These are phyloP conservation scores for Hirtodrosophila alboralis DNA, from an alignment of 2,888 invertebrate species.

Conservation along the genomic window DNA sequence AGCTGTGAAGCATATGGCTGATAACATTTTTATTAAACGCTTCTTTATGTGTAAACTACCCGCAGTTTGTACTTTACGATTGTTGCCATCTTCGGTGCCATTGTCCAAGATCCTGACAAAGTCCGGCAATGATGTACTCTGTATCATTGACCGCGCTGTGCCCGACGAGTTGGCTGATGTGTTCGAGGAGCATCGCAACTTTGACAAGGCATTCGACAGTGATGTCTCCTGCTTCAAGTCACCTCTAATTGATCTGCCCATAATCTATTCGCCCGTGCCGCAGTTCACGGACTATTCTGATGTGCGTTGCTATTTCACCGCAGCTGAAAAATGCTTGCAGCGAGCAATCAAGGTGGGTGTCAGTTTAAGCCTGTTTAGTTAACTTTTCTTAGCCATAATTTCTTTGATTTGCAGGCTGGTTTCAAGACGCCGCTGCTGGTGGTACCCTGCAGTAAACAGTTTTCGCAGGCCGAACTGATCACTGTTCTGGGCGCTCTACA, in stretches of 20 bases:
- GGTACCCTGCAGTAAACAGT: conserved; percentile 88
- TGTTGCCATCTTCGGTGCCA: conserved; percentile 80
- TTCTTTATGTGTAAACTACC: too few species aligned
- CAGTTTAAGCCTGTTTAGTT: too few species aligned
- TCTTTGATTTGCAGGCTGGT: conserved; percentile 86
- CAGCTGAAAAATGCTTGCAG: conserved; percentile 90
- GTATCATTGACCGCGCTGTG: conserved; percentile 80
- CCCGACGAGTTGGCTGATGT: conserved; percentile 74
- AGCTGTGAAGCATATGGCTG: too few species aligned
- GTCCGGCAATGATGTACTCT: conserved; percentile 81
- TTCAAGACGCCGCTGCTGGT: conserved; percentile 91
- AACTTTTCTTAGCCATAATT: neutral
- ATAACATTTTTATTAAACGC: too few species aligned
- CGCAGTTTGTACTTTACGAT: too few species aligned
- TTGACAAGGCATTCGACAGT: conserved; percentile 84
- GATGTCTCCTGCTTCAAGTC: conserved; percentile 83
- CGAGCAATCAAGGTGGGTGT: conserved; percentile 88
- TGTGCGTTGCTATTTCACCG: conserved; percentile 89
- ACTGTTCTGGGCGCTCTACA: conserved; percentile 94
- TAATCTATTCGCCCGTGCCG: conserved; percentile 86
- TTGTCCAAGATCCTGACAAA: conserved; percentile 75
- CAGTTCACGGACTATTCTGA: conserved; percentile 91
- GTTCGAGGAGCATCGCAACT: conserved; percentile 79
- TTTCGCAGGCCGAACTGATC: conserved; percentile 90
- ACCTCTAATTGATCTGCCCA: conserved; percentile 77